These are phyloP conservation scores for Oophaga pumilio DNA, from an alignment of 2,113 vertebrate genomes.

Conservation along the genomic window DNA sequence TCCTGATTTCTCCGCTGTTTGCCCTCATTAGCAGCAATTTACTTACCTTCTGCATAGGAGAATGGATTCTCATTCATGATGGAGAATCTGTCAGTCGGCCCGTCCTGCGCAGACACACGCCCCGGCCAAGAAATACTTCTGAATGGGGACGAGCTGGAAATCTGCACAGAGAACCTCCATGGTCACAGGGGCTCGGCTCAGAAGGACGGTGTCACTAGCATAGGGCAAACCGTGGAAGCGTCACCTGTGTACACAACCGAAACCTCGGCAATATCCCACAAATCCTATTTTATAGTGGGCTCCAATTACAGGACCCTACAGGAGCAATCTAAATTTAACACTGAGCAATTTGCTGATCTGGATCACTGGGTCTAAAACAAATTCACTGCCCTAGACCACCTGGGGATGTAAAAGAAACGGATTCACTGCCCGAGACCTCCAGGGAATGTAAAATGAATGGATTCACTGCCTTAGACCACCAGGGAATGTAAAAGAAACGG, in stretches of 20 bases:
- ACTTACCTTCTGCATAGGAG: slow-evolving; percentile 62
- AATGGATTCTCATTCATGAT: slow-evolving; percentile 39
- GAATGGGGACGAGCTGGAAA: background rate
- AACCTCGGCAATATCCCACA: background rate
- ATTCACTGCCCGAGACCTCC: no score
- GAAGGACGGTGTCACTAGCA: background rate
- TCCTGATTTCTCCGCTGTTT: slow-evolving; percentile 59
- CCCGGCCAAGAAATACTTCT: background rate
- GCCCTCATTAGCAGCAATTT: slow-evolving; percentile 64
- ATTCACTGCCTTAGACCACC: background rate
- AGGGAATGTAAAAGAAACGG: background rate
- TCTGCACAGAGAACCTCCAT: slow-evolving; percentile 9
- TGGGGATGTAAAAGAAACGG: no score
- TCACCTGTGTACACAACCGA: background rate
- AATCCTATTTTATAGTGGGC: background rate
- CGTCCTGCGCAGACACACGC: slow-evolving; percentile 31
- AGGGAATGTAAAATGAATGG: background rate
- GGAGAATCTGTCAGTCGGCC: slow-evolving; percentile 58
- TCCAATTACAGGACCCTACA: no score
- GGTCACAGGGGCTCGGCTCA: background rate
- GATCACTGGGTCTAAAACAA: background rate
- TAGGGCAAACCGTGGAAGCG: background rate
- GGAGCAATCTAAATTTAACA: background rate
- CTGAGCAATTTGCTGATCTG: background rate
- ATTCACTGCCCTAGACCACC: background rate